Conservation (phyloP, 2,113 vertebrate genomes). For the Mesocricetus auratus region DNA sequence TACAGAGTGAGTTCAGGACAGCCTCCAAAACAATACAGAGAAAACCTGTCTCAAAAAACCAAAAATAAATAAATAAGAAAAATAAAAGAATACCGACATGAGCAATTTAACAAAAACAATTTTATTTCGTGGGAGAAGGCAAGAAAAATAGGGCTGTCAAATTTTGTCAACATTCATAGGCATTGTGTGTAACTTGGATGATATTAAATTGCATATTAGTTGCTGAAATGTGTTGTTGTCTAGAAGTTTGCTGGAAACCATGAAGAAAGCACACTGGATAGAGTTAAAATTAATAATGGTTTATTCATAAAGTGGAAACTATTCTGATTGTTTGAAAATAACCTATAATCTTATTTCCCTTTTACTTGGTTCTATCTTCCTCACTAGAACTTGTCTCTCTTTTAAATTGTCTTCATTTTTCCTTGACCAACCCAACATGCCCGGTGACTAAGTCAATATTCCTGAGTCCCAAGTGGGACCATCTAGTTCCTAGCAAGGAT, state of each 20-base stretch:
- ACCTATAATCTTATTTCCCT: not conserved
- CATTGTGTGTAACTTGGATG: constrained; percentile 9
- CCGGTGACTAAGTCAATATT: not conserved
- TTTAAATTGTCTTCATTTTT: not conserved
- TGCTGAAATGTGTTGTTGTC: not conserved
- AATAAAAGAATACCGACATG: not conserved
- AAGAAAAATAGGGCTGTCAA: not conserved
- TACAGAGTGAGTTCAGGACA: no score
- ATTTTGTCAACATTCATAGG: not conserved
- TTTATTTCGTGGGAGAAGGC: not conserved
- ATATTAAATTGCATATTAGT: not conserved
- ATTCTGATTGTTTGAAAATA: constrained; percentile 43
- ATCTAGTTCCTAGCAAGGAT: not conserved
- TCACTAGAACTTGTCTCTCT: not conserved
- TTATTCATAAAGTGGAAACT: constrained; percentile 61
- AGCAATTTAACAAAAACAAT: not conserved
- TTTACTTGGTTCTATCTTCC: not conserved
- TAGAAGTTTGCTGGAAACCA: constrained; percentile 28
- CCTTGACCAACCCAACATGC: not conserved
- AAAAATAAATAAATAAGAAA: no score
- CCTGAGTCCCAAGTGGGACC: not conserved
- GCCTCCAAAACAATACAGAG: no score
- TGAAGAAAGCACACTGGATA: constrained; percentile 25
- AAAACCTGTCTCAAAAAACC: no score
- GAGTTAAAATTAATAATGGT: constrained; percentile 43